Evolutionary conservation across 1,140 invertebrate species (phyloP).

Genomic region (Rhizoglyphus robini): DNA sequence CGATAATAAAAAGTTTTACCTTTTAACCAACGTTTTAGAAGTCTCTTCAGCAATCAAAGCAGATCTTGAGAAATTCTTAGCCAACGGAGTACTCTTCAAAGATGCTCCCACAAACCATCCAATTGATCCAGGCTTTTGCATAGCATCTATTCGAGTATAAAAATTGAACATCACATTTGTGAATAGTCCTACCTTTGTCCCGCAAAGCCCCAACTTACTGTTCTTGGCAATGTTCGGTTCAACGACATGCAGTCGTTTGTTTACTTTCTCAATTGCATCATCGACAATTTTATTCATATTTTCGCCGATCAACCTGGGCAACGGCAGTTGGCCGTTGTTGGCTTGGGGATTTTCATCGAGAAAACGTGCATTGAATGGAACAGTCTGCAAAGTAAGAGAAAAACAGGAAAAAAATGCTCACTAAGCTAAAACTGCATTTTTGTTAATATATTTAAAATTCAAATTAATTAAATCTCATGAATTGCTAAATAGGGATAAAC

Average conservation of each 20-base stretch:
- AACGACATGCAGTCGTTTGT: neutral
- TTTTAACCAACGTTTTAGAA: conserved; percentile 38
- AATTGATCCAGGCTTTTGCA: conserved; percentile 34
- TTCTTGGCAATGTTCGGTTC: conserved; percentile 1
- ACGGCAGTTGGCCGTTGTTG: too few relatives aligned
- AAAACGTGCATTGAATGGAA: too few relatives aligned
- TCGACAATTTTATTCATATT: neutral
- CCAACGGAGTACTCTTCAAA: conserved; percentile 35
- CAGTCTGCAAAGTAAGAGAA: too few relatives aligned
- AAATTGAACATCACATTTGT: neutral
- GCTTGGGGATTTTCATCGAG: too few relatives aligned
- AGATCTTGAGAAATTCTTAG: conserved; percentile 38
- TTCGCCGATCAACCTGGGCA: neutral
- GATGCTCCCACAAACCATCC: conserved; percentile 43
- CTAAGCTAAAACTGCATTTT: too few relatives aligned
- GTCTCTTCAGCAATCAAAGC: conserved; percentile 42
- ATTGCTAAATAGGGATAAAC: too few relatives aligned
- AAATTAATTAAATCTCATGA: too few relatives aligned
- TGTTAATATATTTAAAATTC: too few relatives aligned
- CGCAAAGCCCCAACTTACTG: too few relatives aligned
- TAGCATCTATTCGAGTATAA: conserved; percentile 32
- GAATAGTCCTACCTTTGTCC: too few relatives aligned
- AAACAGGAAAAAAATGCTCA: too few relatives aligned
- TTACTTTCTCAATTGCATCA: neutral
- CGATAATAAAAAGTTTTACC: too few relatives aligned